Evolutionary conservation across 2,888 invertebrate genomes (phyloP).

Genomic region (Euproctis similis): DNA sequence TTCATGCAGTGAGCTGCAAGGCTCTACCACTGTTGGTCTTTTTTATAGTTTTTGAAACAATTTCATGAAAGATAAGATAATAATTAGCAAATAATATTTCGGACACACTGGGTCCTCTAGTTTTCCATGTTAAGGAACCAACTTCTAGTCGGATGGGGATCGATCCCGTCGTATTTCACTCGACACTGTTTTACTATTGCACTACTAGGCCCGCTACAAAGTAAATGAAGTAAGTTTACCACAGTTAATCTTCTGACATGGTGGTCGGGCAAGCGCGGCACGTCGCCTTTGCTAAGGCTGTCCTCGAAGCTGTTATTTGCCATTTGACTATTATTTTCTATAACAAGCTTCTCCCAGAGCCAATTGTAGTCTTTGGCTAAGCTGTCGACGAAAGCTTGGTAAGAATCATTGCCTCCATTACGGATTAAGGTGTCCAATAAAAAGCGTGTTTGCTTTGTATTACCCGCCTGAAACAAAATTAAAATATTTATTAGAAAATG

Average conservation of each 20-base stretch:
- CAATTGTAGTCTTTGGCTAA: slow-evolving; percentile 74
- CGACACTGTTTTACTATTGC: too few relatives aligned
- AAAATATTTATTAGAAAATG: background rate
- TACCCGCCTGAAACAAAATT: slow-evolving; percentile 42
- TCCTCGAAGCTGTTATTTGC: slow-evolving; percentile 65
- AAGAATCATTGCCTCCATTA: slow-evolving; percentile 60
- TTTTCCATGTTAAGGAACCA: too few relatives aligned
- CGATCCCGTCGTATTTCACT: too few relatives aligned
- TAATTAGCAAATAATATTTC: too few relatives aligned
- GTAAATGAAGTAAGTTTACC: too few relatives aligned
- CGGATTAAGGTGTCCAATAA: slow-evolving; percentile 55
- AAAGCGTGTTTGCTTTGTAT: slow-evolving; percentile 48
- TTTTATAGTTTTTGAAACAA: too few relatives aligned
- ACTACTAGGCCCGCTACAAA: too few relatives aligned
- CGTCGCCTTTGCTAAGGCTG: slow-evolving; percentile 71
- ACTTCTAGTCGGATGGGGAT: too few relatives aligned
- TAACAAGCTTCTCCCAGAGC: slow-evolving; percentile 69
- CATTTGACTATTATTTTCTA: slow-evolving; percentile 41
- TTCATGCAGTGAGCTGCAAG: too few relatives aligned
- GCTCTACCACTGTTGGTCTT: too few relatives aligned
- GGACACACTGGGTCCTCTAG: too few relatives aligned
- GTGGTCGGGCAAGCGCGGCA: slow-evolving; percentile 73
- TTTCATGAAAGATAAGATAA: too few relatives aligned
- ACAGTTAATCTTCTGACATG: slow-evolving; percentile 65
- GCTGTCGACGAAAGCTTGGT: slow-evolving; percentile 71